Evolutionary conservation across 2,797 vertebrate species (phyloP).

Genomic region (Amblyraja radiata): DNA sequence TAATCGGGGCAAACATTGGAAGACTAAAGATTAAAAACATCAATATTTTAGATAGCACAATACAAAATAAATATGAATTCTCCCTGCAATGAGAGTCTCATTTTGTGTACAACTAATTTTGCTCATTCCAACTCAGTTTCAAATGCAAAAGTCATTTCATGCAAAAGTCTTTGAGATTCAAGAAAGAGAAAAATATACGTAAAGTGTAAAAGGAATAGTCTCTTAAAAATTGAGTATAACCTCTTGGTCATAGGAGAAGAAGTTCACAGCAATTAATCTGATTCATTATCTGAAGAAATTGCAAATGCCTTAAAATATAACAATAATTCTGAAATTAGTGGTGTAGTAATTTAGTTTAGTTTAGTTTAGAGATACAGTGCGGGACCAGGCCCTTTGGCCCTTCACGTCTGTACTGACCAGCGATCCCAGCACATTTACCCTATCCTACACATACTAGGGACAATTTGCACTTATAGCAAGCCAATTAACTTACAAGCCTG

Average conservation of each 20-base stretch:
- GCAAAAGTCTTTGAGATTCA: neutral
- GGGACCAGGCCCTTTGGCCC: too few relatives aligned
- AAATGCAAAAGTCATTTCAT: neutral
- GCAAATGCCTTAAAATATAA: neutral
- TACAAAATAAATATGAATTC: neutral
- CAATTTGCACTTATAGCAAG: too few relatives aligned
- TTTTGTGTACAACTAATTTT: neutral
- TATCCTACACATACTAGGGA: too few relatives aligned
- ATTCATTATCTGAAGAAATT: neutral
- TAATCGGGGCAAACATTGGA: too few relatives aligned
- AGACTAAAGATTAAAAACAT: neutral
- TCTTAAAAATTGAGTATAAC: neutral
- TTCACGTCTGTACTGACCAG: too few relatives aligned
- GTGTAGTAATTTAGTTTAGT: too few relatives aligned
- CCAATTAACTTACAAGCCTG: too few relatives aligned
- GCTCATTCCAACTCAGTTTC: neutral
- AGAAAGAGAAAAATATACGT: neutral
- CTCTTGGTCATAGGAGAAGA: neutral
- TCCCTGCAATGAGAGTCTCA: neutral
- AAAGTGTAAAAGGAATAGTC: neutral
- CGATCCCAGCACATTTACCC: too few relatives aligned
- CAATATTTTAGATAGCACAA: neutral
- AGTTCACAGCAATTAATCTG: constrained; percentile 6
- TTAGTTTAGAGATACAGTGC: too few relatives aligned
- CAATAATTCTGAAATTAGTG: neutral